Evolutionary conservation across 2,797 vertebrate species (phyloP), one percentile per base, ranked within the genome.

Genomic region (Carapus acus): DNA sequence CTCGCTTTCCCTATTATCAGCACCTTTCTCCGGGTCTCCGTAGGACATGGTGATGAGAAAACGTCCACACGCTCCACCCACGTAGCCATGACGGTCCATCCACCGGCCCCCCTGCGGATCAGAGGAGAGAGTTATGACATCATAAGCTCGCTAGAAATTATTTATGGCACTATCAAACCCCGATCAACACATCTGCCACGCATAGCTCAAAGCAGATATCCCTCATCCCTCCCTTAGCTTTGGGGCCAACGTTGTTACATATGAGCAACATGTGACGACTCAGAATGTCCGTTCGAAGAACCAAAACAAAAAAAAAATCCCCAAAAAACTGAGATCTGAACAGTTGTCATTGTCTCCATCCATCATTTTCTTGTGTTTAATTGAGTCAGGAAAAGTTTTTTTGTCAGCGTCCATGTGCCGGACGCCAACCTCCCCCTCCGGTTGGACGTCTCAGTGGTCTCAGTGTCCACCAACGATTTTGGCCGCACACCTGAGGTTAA

Each of bases 171-270:
- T n/a, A 54, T 29, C 37, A 46, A 17, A 44, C 33, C 41, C 15
- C 37, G 15, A 36, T 39, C 19, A 36, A 16, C 38, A 51, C 48
- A 65, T 56, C 61, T 65, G 62, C 51, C 23, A 17, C 20, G 24
- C 29, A 33, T 29, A 50, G 6, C 21, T 1, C 48, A 23, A 8
- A 7, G 7, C 36, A 39, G 20, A 38, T 24, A n/a, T n/a, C n/a
- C n/a, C n/a, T n/a, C n/a, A n/a, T n/a, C n/a, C 8, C 22, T 13
- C 34, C 47, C 11, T 15, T 7, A 36, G 34, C 34, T 49, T 14
- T 19, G 22, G 40, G 40, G 19, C n/a, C 3, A 15, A 15, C 13
- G 20, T 21, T 22, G 14, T 22, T 42, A 42, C 40, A 42, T 22
- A 7, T 33, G 31, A 33, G 14, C 8, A 13, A 33, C 9, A 9